Conservation (phyloP, 2,797 vertebrate species). For the Nannoperca obscura region DNA sequence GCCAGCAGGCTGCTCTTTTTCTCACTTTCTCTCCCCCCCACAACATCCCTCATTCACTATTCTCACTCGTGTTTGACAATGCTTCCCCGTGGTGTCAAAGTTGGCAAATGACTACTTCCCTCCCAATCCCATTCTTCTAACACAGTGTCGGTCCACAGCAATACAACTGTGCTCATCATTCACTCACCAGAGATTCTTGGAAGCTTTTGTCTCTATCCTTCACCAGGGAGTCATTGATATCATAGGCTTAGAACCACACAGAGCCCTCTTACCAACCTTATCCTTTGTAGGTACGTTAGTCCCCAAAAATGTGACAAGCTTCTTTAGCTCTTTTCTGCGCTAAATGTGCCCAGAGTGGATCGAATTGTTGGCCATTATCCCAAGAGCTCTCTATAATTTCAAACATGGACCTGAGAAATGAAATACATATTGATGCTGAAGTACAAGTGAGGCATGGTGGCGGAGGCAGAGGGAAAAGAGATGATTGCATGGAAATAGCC, state of each 20-base stretch:
- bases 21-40: constrained; percentile 36
- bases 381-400: constrained; percentile 56
- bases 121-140: constrained; percentile 70
- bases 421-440: constrained; percentile 51
- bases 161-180: constrained; percentile 63
- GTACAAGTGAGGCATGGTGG: constrained; percentile 31
- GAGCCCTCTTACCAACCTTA: constrained; percentile 31
- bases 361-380: constrained; percentile 43
- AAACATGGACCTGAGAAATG: constrained; percentile 44
- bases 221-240: constrained; percentile 55
- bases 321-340: constrained; percentile 28
- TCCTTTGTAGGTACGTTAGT: constrained; percentile 28
- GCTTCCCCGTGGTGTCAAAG: constrained; percentile 72
- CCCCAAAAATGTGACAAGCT: constrained; percentile 23
- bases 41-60: constrained; percentile 66
- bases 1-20: constrained; percentile 59
- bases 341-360: constrained; percentile 51
- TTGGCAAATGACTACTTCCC: constrained; percentile 77
- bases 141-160: constrained; percentile 57
- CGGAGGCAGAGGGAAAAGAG: constrained; percentile 8
- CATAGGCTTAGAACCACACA: constrained; percentile 40
- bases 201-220: constrained; percentile 71
- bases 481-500: constrained; percentile 47
- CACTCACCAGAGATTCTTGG: constrained; percentile 61
- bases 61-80: constrained; percentile 72